phyloP scores from a whole-genome alignment of 1,140 invertebrate species.

The Camponotus pennsylvanicus region DNA sequence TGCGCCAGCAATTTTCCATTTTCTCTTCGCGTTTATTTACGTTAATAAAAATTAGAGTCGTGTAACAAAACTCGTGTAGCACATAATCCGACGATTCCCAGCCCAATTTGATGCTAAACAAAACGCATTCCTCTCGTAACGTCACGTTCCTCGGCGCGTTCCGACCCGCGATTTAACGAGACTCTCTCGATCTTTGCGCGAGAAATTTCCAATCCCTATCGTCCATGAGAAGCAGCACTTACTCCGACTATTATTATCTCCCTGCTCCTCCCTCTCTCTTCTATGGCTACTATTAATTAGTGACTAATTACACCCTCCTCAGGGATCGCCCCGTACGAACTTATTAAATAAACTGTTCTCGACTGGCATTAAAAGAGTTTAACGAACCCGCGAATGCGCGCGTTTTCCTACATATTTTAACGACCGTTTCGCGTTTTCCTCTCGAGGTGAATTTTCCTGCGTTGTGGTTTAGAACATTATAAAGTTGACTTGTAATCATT shows the following conservation, averaged over 20 bases:
- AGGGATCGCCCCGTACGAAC: constrained; percentile 16
- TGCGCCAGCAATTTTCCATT: constrained; percentile 8
- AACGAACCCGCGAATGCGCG: constrained; percentile 53
- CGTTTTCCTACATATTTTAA: not conserved
- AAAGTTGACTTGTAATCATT: not conserved
- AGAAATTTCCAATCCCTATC: constrained; percentile 69
- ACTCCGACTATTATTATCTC: constrained; percentile 13
- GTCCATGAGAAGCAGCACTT: constrained; percentile 62
- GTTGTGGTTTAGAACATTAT: not conserved
- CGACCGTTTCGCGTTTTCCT: not conserved
- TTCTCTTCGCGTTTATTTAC: constrained; percentile 42
- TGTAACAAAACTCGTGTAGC: constrained; percentile 53
- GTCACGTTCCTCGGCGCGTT: not conserved
- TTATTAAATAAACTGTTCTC: constrained; percentile 58
- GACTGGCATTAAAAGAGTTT: constrained; percentile 25
- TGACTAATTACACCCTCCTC: constrained; percentile 60
- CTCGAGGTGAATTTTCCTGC: not conserved
- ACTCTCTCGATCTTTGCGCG: constrained; percentile 3
- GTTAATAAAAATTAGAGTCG: constrained; percentile 53
- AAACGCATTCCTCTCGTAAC: constrained; percentile 55
- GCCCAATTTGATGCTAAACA: constrained; percentile 64
- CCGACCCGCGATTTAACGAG: constrained; percentile 57
- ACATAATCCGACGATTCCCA: constrained; percentile 67
- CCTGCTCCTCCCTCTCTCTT: not conserved
- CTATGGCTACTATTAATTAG: constrained; percentile 68